Evolutionary conservation across 2,888 invertebrate genomes (phyloP).

Genomic region (Cantharis rufa): DNA sequence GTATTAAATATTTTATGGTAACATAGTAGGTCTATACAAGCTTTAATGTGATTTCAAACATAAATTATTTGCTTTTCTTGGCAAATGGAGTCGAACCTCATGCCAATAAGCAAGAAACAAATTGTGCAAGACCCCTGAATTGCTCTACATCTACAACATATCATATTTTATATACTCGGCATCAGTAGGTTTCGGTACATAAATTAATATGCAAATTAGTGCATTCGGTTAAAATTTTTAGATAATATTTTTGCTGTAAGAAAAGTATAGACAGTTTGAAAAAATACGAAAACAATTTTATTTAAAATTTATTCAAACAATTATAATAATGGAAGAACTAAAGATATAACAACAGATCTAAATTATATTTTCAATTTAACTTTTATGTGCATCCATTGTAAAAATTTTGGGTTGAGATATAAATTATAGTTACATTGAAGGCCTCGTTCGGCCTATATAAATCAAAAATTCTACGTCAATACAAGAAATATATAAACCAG

Average conservation of each 20-base stretch:
- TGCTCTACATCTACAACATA: not conserved
- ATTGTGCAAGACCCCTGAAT: not conserved
- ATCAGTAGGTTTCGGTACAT: not conserved
- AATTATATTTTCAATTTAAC: not conserved
- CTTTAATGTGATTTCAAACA: not conserved
- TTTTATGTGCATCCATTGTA: not conserved
- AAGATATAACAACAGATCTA: not conserved
- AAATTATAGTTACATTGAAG: not conserved
- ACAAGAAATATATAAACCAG: slow-evolving; percentile 34
- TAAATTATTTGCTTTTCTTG: not conserved
- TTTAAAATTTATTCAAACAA: not conserved
- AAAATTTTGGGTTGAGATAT: not conserved
- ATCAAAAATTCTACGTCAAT: slow-evolving; percentile 34
- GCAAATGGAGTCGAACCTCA: not conserved
- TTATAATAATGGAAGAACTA: not conserved
- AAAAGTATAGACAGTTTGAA: too few species aligned
- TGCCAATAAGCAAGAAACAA: not conserved
- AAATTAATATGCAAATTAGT: not conserved
- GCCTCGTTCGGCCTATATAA: not conserved
- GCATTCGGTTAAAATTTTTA: not conserved
- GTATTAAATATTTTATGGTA: not conserved
- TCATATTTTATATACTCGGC: not conserved
- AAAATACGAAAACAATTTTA: not conserved
- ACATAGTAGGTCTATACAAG: not conserved
- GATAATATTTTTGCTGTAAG: too few species aligned